Evolutionary conservation across 53 echinoderm and acorn worm genomes (phyloP).

Genomic region (Actinopyga echinites): DNA sequence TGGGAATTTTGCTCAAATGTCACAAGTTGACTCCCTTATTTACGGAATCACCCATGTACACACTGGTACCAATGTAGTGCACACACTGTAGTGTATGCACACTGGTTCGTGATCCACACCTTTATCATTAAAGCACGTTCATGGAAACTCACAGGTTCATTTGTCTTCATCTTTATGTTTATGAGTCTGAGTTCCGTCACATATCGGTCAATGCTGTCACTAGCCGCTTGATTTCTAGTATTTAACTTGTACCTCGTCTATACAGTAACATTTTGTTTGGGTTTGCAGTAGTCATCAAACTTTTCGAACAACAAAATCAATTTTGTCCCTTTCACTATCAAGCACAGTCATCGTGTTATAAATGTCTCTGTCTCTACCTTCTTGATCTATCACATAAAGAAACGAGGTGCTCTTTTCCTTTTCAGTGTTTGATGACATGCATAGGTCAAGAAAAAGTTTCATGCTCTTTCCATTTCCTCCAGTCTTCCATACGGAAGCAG

Average conservation of each 20-base stretch:
- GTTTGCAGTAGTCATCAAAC: conserved; percentile 56
- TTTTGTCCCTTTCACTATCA: neutral
- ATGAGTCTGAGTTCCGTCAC: conserved; percentile 27
- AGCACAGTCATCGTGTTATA: conserved; percentile 22
- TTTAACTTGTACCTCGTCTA: conserved; percentile 43
- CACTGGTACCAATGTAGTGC: too few relatives aligned
- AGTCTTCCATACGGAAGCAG: neutral
- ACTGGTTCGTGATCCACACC: too few relatives aligned
- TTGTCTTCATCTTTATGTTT: too few relatives aligned
- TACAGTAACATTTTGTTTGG: conserved; percentile 57
- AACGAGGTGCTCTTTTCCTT: neutral
- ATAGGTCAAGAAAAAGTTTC: conserved; percentile 5
- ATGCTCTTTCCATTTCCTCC: conserved; percentile 32
- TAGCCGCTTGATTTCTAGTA: conserved; percentile 25
- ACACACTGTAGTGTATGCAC: too few relatives aligned
- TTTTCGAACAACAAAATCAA: conserved; percentile 31
- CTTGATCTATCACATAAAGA: conserved; percentile 20
- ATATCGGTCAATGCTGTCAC: conserved; percentile 47
- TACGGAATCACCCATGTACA: too few relatives aligned
- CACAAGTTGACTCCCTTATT: too few relatives aligned
- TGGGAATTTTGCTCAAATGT: too few relatives aligned
- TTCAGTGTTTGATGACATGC: neutral
- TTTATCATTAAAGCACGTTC: too few relatives aligned
- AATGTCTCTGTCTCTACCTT: conserved; percentile 32
- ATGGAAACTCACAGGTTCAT: too few relatives aligned